Evolutionary conservation across 2,113 vertebrate genomes (phyloP).

Genomic region (Anser brachyrhynchus): DNA sequence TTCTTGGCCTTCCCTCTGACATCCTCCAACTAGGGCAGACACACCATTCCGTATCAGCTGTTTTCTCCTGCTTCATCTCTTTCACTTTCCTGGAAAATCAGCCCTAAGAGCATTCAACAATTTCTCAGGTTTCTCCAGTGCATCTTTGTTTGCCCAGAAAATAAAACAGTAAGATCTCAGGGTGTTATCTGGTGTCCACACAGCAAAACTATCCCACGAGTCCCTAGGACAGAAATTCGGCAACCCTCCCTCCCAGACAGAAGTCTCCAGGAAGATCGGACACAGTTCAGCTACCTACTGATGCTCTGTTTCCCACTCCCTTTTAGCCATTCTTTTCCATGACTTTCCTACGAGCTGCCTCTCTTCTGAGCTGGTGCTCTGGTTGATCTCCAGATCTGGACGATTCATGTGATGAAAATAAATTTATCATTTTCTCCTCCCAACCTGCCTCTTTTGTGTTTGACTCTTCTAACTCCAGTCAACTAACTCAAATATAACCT

Average conservation of each 20-base stretch:
- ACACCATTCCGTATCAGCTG: neutral
- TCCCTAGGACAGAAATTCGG: neutral
- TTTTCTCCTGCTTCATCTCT: neutral
- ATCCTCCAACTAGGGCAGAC: neutral
- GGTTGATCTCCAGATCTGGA: neutral
- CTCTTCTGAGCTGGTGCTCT: neutral
- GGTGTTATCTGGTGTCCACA: neutral
- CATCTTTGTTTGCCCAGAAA: neutral
- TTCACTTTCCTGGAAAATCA: neutral
- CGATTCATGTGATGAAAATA: neutral
- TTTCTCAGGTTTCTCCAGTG: neutral
- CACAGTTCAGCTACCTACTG: neutral
- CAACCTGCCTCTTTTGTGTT: neutral
- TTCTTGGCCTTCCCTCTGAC: neutral
- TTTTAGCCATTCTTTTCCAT: neutral
- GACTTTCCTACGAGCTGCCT: neutral
- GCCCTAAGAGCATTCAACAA: neutral
- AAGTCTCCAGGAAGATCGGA: neutral
- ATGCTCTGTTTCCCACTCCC: neutral
- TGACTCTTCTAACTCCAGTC: neutral
- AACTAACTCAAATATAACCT: neutral
- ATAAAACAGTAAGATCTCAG: neutral
- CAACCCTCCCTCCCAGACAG: neutral
- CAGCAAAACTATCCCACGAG: neutral
- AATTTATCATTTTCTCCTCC: neutral